Base-by-base conservation (phyloP, 2,888 invertebrate genomes). In the Tetragnatha montana region DNA sequence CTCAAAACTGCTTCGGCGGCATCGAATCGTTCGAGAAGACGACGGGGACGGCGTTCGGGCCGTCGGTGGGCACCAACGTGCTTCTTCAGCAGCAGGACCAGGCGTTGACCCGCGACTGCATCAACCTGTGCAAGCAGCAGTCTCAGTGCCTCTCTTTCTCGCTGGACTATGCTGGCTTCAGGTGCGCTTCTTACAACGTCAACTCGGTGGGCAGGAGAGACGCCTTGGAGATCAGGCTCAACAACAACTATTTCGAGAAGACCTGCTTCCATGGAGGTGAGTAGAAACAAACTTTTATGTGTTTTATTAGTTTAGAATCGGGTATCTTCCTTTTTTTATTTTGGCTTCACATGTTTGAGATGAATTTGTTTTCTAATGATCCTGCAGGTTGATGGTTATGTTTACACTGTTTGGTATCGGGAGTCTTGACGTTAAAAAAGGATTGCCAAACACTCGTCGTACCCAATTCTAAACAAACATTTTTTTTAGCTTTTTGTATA, bases 21-120 rank as follows among this genome's bases (percentile, higher is more conserved):
- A 93, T 93, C 69, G 93, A 94, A 91, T 93, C 94, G 6, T 94
- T 93, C 89, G 94, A 94, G 92, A 94, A 94, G 92, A 93, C 93
- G 6, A 93, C 93, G 6, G 93, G 93, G 69, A 76, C 89, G 70
- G 90, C 91, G 60, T 91, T 93, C 93, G 92, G 93, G 92, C 81
- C 92, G 92, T 75, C 90, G 92, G 73, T 93, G 92, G 85, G 93
- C 92, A 83, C 93, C 91, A 93, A 93, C 6, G 92, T 93, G 17
- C 92, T 94, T 10, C 92, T 93, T 35, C 93, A 93, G 89, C 93
- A 93, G 10, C 93, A 93, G 78, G 93, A 93, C 69, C 92, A 92
- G 12, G 94, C 94, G 2, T 93, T 94, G 35, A 94, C 94, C 6
- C 91, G 93, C 86, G 94, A 94, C 91, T 94, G 94, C 91, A 93